These are phyloP conservation scores for Athalia cordata DNA, from an alignment of 2,888 invertebrate genomes.

Conservation along the genomic window DNA sequence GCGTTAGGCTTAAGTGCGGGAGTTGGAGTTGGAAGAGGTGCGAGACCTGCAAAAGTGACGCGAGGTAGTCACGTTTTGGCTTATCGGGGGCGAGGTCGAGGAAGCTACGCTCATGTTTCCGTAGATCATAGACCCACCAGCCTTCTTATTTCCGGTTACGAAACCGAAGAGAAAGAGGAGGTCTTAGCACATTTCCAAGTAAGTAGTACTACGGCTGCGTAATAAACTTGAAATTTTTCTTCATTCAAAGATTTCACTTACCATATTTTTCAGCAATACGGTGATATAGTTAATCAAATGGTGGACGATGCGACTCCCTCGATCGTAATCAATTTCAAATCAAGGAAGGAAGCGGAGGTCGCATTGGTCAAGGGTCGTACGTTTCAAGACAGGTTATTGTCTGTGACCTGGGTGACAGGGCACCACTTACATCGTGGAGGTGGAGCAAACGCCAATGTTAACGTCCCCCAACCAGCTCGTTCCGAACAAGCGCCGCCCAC, in stretches of 20 bases:
- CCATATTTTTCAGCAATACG: conserved; percentile 82
- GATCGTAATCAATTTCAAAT: conserved; percentile 84
- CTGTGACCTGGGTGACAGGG: conserved; percentile 75
- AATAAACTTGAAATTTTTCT: not conserved
- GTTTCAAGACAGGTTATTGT: conserved; percentile 79
- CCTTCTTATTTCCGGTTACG: conserved; percentile 91
- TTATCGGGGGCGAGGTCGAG: conserved; percentile 70
- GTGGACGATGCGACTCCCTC: conserved; percentile 86
- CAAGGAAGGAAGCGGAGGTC: conserved; percentile 86
- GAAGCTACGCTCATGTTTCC: conserved; percentile 76
- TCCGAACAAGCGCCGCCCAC: conserved; percentile 66
- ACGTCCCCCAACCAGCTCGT: conserved; percentile 62
- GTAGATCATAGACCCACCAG: conserved; percentile 92
- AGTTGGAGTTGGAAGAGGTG: conserved; percentile 54
- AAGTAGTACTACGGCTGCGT: conserved; percentile 65
- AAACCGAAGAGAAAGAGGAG: conserved; percentile 87
- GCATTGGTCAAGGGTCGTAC: conserved; percentile 85
- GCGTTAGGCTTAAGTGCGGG: conserved; percentile 68
- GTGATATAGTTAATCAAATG: conserved; percentile 89
- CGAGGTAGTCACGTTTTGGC: conserved; percentile 62
- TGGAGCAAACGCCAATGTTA: conserved; percentile 64
- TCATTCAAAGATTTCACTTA: conserved; percentile 11
- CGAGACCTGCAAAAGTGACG: conserved; percentile 62
- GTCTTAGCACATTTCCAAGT: conserved; percentile 91
- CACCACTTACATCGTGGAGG: conserved; percentile 74